Evolutionary conservation across 2,113 vertebrate genomes (phyloP).

Genomic region (Clarias batrachus): DNA sequence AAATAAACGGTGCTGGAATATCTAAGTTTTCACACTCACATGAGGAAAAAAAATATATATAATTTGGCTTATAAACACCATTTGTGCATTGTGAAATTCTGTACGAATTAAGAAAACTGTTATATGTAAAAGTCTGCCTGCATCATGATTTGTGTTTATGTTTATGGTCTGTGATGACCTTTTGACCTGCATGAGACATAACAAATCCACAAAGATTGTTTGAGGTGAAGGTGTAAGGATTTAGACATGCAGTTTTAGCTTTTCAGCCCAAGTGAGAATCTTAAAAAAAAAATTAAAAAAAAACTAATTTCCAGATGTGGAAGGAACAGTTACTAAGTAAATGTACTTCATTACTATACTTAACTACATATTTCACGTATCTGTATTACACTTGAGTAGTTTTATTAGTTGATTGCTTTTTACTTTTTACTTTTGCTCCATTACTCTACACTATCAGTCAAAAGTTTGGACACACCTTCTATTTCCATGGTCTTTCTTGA

Average conservation of each 20-base stretch:
- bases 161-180: background rate
- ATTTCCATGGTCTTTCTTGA: no score
- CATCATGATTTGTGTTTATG: background rate
- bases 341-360: no score
- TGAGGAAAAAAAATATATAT: background rate
- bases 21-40: background rate
- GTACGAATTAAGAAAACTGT: background rate
- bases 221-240: background rate
- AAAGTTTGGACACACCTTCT: no score
- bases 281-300: background rate
- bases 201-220: background rate
- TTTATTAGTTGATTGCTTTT: no score
- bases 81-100: background rate
- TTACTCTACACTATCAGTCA: no score
- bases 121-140: background rate
- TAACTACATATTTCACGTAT: no score
- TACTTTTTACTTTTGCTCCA: no score
- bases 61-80: background rate
- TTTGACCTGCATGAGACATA: background rate
- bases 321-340: no score
- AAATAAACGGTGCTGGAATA: background rate
- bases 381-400: no score
- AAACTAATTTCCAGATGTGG: background rate
- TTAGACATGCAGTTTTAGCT: background rate
- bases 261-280: background rate